Evolutionary conservation across 64 coral and sea anemone genomes (phyloP).

Genomic region (Pachyseris speciosa): DNA sequence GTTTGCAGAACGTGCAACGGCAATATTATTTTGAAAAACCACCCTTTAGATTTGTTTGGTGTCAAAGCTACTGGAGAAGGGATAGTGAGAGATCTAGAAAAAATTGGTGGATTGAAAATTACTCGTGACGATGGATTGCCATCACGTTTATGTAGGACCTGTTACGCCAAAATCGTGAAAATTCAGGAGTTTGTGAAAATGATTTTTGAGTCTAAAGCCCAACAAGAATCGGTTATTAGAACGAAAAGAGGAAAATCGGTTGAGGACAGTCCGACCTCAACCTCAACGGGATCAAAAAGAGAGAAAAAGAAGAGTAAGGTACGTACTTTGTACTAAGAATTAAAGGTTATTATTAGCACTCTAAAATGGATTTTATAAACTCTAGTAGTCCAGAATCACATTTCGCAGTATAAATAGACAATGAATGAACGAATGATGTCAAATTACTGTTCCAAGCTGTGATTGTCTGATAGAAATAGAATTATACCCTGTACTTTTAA

Average conservation of each 20-base stretch:
- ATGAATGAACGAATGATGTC: too few relatives aligned
- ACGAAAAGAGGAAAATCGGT: conserved; percentile 29
- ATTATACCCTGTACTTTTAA: too few relatives aligned
- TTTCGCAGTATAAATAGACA: too few relatives aligned
- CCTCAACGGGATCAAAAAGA: conserved; percentile 27
- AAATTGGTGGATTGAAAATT: neutral
- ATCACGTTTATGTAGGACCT: conserved; percentile 41
- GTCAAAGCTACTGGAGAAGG: conserved; percentile 7
- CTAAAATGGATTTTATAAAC: too few relatives aligned
- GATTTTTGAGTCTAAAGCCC: neutral
- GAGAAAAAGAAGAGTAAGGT: conserved; percentile 40
- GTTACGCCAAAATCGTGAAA: neutral
- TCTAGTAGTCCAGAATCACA: too few relatives aligned
- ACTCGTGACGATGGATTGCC: conserved; percentile 28
- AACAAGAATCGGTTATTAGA: too few relatives aligned
- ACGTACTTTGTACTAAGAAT: too few relatives aligned
- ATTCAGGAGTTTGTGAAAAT: conserved; percentile 20
- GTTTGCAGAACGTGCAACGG: too few relatives aligned
- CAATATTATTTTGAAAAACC: conserved; percentile 26
- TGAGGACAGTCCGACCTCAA: conserved; percentile 7
- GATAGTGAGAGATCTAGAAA: conserved; percentile 16
- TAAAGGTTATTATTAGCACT: too few relatives aligned
- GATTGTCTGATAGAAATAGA: too few relatives aligned
- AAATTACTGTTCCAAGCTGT: too few relatives aligned
- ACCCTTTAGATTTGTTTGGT: conserved; percentile 20